Evolutionary conservation across 2,888 invertebrate genomes (phyloP).

Genomic region (Troides aeacus): DNA sequence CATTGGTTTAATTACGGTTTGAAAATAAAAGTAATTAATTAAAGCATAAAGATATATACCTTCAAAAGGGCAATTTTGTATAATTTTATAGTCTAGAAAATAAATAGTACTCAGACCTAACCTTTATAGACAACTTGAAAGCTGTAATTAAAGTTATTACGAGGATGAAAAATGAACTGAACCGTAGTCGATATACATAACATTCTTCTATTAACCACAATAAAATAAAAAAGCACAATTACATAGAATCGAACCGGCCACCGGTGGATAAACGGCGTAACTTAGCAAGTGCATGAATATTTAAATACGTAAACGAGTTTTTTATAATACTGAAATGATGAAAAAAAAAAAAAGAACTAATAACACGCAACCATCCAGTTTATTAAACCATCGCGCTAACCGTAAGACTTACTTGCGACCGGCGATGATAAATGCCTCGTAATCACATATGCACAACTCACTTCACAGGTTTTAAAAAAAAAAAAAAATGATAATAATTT

Average conservation of each 20-base stretch:
- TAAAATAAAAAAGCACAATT: background rate
- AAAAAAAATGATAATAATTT: constrained; percentile 7
- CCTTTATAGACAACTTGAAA: no score
- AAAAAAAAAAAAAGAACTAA: constrained; percentile 8
- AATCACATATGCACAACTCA: constrained; percentile 28
- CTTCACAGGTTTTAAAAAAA: constrained; percentile 10
- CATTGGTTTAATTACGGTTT: no score
- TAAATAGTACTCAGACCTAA: no score
- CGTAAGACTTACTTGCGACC: constrained; percentile 24
- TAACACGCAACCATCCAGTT: constrained; percentile 5
- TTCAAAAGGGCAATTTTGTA: no score
- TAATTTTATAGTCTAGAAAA: no score
- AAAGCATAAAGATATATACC: no score
- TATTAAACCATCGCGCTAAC: constrained; percentile 15
- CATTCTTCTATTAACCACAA: no score
- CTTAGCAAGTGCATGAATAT: constrained; percentile 13
- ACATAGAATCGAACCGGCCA: background rate
- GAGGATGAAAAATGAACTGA: no score
- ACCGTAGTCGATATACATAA: no score
- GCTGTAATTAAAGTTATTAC: no score
- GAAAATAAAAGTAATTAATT: no score
- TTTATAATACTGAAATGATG: no score
- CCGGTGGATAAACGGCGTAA: constrained; percentile 3
- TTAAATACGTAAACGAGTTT: constrained; percentile 22
- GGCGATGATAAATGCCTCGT: constrained; percentile 11